Percentiles rank a stretch among this genome's conserved stretches.
These are phyloP conservation scores for Rotaria sp. DNA, from an alignment of 2,888 invertebrate species.

Conservation along the genomic window DNA sequence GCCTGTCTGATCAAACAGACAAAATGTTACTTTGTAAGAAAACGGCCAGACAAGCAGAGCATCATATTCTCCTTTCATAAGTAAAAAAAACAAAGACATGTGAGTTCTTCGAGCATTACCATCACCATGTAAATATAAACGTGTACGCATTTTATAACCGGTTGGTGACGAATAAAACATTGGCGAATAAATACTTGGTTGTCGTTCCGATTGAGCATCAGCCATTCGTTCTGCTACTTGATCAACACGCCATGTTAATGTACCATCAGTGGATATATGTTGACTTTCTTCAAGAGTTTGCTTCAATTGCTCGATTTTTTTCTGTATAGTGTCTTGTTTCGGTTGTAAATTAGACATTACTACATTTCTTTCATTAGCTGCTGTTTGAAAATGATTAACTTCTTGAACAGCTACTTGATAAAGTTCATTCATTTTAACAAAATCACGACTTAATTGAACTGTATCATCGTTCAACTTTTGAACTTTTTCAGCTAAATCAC, in stretches of 20 bases:
- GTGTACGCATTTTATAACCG: constrained; percentile 51
- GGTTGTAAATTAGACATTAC: neutral
- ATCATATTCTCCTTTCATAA: constrained; percentile 51
- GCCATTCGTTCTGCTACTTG: constrained; percentile 47
- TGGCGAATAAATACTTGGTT: constrained; percentile 49
- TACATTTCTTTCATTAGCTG: neutral
- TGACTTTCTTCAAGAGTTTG: neutral
- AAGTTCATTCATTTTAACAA: neutral
- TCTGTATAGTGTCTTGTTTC: neutral
- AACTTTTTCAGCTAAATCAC: neutral
- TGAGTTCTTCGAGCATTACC: constrained; percentile 51
- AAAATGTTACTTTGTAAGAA: constrained; percentile 49
- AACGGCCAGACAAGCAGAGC: constrained; percentile 52
- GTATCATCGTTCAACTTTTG: neutral
- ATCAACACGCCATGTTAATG: constrained; percentile 51
- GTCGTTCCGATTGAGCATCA: constrained; percentile 47
- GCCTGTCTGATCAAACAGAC: constrained; percentile 50
- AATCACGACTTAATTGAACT: neutral
- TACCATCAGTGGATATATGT: constrained; percentile 45
- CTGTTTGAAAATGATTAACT: neutral
- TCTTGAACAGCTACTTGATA: neutral
- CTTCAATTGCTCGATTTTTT: neutral
- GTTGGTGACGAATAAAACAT: constrained; percentile 49
- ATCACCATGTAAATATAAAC: constrained; percentile 52
- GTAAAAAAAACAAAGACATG: constrained; percentile 52